Percentiles rank a stretch among this genome's conserved stretches.
Conservation (phyloP, 2,113 vertebrate genomes). For the Rhabdomys dilectus region DNA sequence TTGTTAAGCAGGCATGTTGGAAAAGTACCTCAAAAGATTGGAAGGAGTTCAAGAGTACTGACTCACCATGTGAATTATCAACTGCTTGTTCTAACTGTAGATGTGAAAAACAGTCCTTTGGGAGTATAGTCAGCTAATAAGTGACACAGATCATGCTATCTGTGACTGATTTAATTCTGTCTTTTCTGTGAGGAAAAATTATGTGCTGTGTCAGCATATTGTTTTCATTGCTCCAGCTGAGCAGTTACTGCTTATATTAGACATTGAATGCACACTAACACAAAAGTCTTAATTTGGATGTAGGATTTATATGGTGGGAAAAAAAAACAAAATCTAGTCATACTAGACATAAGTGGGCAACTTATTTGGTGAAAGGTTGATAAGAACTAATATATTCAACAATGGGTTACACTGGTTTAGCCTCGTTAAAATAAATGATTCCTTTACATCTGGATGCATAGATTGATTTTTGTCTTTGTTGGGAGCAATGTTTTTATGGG, state of each 20-base stretch:
- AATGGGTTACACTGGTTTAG: neutral
- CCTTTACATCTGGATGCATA: neutral
- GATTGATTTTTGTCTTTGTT: neutral
- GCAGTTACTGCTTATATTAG: neutral
- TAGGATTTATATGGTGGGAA: neutral
- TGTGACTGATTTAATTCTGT: neutral
- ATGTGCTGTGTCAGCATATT: neutral
- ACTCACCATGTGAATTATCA: neutral
- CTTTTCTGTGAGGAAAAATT: neutral
- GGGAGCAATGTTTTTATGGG: neutral
- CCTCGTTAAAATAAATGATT: neutral
- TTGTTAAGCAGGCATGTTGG: neutral
- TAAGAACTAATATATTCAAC: neutral
- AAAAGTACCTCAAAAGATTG: neutral
- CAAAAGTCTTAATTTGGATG: neutral
- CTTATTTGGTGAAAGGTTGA: neutral
- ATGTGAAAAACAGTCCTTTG: neutral
- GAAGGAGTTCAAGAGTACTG: conserved; percentile 2
- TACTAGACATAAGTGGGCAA: neutral
- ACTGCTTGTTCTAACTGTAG: neutral
- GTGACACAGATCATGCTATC: neutral
- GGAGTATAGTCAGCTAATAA: neutral
- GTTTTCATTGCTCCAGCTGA: neutral
- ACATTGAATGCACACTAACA: neutral
- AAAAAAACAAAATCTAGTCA: neutral